These are phyloP conservation scores for Zootermopsis nevadensis DNA, from an alignment of 2,888 invertebrate genomes.

Conservation along the genomic window DNA sequence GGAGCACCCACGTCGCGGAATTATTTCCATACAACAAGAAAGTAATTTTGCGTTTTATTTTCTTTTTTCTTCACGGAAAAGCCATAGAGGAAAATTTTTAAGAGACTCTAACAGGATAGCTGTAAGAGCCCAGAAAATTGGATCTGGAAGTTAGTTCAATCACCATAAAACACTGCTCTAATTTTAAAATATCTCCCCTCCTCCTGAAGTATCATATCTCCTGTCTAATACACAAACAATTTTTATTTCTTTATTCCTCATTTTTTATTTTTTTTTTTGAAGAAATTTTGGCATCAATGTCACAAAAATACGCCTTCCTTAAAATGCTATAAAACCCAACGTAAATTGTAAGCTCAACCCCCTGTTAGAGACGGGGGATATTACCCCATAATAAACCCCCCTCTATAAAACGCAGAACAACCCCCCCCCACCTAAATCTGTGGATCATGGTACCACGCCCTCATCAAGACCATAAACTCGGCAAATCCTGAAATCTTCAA, in stretches of 20 bases:
- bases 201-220: not conserved
- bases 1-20: not conserved
- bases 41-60: constrained; percentile 28
- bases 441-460: not conserved
- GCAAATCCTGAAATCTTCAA: not conserved
- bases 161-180: constrained; percentile 52
- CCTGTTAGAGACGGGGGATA: not conserved
- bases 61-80: constrained; percentile 10
- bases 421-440: not conserved
- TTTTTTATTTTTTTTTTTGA: constrained; percentile 11
- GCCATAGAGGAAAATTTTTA: constrained; percentile 31
- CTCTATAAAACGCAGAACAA: constrained; percentile 21
- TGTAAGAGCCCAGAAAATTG: constrained; percentile 54
- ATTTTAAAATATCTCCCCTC: constrained; percentile 19
- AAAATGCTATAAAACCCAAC: not conserved
- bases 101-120: constrained; percentile 49
- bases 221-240: constrained; percentile 42
- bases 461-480: not conserved
- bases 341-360: not conserved
- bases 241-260: constrained; percentile 31
- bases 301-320: constrained; percentile 15
- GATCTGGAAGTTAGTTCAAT: constrained; percentile 52
- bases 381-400: not conserved
- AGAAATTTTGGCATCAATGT: constrained; percentile 25
- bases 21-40: constrained; percentile 34